Evolutionary conservation across 2,113 vertebrate species (phyloP), one percentile per base, ranked within the genome.

Genomic region (Rhodinocichla rosea): DNA sequence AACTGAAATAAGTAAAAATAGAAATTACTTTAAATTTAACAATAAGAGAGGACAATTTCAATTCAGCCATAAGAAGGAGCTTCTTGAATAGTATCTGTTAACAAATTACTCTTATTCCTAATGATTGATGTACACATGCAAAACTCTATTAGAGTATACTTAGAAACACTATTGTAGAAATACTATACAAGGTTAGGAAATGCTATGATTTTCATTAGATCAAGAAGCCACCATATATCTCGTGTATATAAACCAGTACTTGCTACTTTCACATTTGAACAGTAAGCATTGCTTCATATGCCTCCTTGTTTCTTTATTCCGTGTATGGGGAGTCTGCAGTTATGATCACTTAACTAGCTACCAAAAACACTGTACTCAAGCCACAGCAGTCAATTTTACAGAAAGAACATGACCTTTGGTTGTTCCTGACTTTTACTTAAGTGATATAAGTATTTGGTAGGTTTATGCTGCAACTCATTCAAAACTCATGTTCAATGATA

Each of bases 401-500:
- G 37, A 47, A 64, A 15, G 39, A 84, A 75, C 42, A 55, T 47
- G 39, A 56, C 49, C 62, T 47, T 65, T 87, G 73, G 3, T 35
- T 83, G 52, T 75, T 90, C n/a, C 44, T 90, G 68, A 30, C 42
- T 86, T 83, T 71, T 73, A 71, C 70, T 74, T 62, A 74, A 78
- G 73, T 86, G 71, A 69, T 78, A 52, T 30, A 83, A 92, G 21
- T 26, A 83, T 45, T 33, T 3, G 2, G 27, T 37, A 88, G 64
- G 44, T 92, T 82, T 92, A 27, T 71, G 70, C 49, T 82, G 50
- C 64, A 83, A 83, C 60, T 84, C 32, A 88, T 83, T 95, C 57
- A 94, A 97, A 93, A 94, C 82, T 76, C 75, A 79, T 26, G 33
- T 65, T 92, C 64, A 91, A 32, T 88, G 88, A 85, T 22, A 87